phyloP scores from a whole-genome alignment of 2,888 invertebrate genomes.

The Dasysyrphus albostriatus region DNA sequence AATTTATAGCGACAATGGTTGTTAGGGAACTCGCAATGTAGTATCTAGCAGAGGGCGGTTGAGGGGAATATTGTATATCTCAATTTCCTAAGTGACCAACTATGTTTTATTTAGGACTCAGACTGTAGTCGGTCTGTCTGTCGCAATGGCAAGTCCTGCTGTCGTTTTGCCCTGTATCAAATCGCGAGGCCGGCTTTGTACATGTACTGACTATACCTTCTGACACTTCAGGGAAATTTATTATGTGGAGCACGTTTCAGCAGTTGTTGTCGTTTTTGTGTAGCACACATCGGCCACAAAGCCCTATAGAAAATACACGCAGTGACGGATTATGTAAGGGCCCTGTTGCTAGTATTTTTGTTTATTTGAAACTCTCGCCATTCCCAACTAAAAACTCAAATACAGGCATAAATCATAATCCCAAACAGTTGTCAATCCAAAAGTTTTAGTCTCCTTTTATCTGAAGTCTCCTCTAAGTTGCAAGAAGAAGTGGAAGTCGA shows the following conservation, averaged over 20 bases:
- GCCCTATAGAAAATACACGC: background rate
- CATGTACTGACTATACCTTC: constrained; percentile 20
- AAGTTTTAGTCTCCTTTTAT: too few species aligned
- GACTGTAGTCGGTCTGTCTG: constrained; percentile 11
- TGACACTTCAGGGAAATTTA: constrained; percentile 45
- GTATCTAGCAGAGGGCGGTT: background rate
- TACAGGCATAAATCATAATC: too few species aligned
- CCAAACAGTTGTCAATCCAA: too few species aligned
- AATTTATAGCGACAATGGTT: constrained; percentile 69
- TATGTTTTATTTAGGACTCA: constrained; percentile 63
- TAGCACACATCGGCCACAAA: constrained; percentile 50
- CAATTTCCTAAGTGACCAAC: constrained; percentile 70
- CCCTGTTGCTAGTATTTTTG: background rate
- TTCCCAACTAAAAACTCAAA: too few species aligned
- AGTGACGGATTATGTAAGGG: background rate
- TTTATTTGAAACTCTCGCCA: background rate
- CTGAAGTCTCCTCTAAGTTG: too few species aligned
- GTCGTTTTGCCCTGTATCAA: background rate
- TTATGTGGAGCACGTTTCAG: constrained; percentile 65
- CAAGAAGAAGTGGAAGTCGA: too few species aligned
- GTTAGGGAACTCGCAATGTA: constrained; percentile 25
- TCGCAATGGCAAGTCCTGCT: constrained; percentile 13
- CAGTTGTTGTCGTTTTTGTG: constrained; percentile 59
- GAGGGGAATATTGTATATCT: constrained; percentile 42
- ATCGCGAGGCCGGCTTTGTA: background rate